Base-by-base conservation (phyloP, 2,113 vertebrate genomes). In the Rhinogobius similis region DNA sequence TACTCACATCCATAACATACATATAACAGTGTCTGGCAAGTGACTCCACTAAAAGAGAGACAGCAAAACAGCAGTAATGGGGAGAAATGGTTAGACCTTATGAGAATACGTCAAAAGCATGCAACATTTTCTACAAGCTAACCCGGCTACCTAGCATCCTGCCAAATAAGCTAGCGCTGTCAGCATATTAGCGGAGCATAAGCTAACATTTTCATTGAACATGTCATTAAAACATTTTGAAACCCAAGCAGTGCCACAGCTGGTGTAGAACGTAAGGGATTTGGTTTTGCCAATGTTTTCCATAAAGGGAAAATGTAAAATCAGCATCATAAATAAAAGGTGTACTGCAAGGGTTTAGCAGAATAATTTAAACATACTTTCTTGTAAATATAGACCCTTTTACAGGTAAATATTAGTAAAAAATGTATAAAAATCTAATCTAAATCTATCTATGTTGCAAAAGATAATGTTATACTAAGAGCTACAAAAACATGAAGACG, bases 1-100 rank as follows among this genome's bases (percentile, higher is more conserved):
- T 96, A 96, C 94, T 97, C 95, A 96, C 95, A 97, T 96, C 94
- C 94, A 96, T 94, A 96, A 97, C 94, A 96, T 95, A 96, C 92
- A 97, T 95, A 94, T 93, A 96, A 96, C 94, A 97, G 94, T 96
- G 94, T 93, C 95, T 96, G 94, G 95, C 94, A 95, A 95, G 94
- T 96, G 96, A 96, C 93, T 96, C 94, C 95, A 95, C 95, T 96
- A 97, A 90, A 92, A 92, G 88, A 96, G 95, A 96, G 94, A 95
- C 93, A 94, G 95, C 94, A 96, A 92, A 95, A 96, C 93, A 96
- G 94, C 94, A 95, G 82, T 86, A 87, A 90, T 87, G 95, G 93
- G 95, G 93, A 94, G 75, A 85, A 93, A 94, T 92, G 94, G 94
- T 95, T 95, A 96, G 95, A 94, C 93, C 93, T 89, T 80, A 85